These are phyloP conservation scores for Bettongia penicillata DNA, from an alignment of 2,113 vertebrate genomes.

Conservation along the genomic window DNA sequence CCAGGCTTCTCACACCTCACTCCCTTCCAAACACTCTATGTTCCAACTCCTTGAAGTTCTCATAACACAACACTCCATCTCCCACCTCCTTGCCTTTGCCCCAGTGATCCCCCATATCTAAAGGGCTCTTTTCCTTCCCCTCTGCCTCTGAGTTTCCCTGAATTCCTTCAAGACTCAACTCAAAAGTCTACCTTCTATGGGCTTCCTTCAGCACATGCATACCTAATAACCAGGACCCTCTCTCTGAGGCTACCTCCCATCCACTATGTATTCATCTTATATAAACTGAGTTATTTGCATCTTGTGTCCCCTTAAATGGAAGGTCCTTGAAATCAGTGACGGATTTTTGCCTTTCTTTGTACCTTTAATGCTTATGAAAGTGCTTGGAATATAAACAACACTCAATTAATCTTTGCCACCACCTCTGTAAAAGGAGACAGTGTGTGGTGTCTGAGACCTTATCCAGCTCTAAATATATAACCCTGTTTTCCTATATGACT, in stretches of 20 bases:
- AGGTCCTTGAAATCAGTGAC: neutral
- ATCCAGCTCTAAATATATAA: neutral
- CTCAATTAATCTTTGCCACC: neutral
- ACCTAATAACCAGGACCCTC: too few relatives aligned
- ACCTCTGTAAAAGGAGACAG: neutral
- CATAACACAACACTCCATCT: neutral
- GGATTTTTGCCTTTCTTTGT: neutral
- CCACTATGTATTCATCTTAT: neutral
- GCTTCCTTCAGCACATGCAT: neutral
- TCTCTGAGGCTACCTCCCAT: too few relatives aligned
- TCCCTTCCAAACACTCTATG: neutral
- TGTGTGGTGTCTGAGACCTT: neutral
- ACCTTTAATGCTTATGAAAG: neutral
- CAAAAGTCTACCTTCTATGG: neutral
- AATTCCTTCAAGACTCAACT: neutral
- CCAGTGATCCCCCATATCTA: too few relatives aligned
- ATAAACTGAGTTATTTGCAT: neutral
- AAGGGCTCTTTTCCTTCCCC: too few relatives aligned
- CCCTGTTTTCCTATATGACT: neutral
- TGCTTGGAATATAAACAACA: neutral
- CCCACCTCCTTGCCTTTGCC: neutral
- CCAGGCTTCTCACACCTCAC: neutral
- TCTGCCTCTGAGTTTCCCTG: neutral
- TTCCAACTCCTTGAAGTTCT: neutral
- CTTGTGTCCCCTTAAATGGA: neutral